Evolutionary conservation across 2,888 invertebrate genomes (phyloP).

Genomic region (Diabrotica balteata): DNA sequence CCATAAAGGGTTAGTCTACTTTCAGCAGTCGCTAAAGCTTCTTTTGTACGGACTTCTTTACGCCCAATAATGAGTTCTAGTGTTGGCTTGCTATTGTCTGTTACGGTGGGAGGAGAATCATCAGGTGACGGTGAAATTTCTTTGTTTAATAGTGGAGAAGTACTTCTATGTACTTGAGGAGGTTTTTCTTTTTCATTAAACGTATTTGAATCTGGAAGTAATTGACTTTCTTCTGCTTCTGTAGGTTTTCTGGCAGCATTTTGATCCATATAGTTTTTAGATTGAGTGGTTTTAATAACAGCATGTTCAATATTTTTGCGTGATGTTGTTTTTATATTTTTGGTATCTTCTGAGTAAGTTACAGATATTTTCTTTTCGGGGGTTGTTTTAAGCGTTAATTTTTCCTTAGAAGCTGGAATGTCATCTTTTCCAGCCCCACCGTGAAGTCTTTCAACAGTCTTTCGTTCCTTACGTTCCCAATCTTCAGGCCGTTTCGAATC

Average conservation of each 20-base stretch:
- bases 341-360: conserved; percentile 39
- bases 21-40: conserved; percentile 63
- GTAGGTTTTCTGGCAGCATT: not conserved
- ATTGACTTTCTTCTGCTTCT: conserved; percentile 2
- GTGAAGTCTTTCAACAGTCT: conserved; percentile 57
- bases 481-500: conserved; percentile 60
- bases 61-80: conserved; percentile 64
- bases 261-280: not conserved
- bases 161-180: conserved; percentile 53
- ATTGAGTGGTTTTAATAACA: conserved; percentile 31
- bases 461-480: conserved; percentile 58
- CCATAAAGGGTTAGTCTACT: conserved; percentile 64
- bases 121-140: conserved; percentile 52
- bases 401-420: conserved; percentile 45
- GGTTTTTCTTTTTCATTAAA: conserved; percentile 23
- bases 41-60: conserved; percentile 63
- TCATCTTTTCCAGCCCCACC: conserved; percentile 58
- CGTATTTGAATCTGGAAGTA: not conserved
- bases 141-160: conserved; percentile 58
- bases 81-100: conserved; percentile 51
- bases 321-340: conserved; percentile 26
- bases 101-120: conserved; percentile 38
- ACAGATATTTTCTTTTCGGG: conserved; percentile 46
- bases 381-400: conserved; percentile 46
- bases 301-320: conserved; percentile 31